Base-by-base conservation (phyloP, 2,113 vertebrate genomes). In the Neopipo cinnamomea region DNA sequence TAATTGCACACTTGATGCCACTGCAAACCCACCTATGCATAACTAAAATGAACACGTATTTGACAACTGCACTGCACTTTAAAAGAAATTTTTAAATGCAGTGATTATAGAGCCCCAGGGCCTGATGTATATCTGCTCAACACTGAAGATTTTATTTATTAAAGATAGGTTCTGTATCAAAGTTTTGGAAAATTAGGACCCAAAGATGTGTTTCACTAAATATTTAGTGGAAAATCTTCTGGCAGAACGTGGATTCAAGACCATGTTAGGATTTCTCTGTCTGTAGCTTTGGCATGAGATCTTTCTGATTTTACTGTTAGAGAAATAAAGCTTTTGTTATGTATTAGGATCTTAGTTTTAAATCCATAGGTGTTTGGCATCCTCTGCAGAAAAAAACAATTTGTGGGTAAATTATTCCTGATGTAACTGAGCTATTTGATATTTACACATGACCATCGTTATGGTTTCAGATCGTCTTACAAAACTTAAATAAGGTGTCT, bases 401-500 rank as follows among this genome's bases (percentile, higher is more conserved):
- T n/a, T 50, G 31, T 15, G 52, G 14, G 5, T 66, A 94, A 67
- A 47, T 61, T 53, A 33, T 72, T 85, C 11, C 76, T 72, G 55
- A 47, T 58, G 59, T 61, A 85, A 68, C 46, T 19, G 58, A 68
- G 37, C 23, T 87, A 72, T 95, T 78, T 87, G 46, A 39, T 84
- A 89, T 82, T 89, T 93, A 61, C 49, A 31, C 6, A 5, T 50
- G 66, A 81, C 88, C 19, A 82, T 82, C 58, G 42, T 86, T 91
- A 86, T n/a, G n/a, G 49, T 85, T 92, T 91, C 66, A 92, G 79
- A 71, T 91, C 73, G 70, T 91, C 83, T 94, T 76, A 62, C 80
- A 94, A 85, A 93, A 85, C 67, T 89, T 91, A 89, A 95, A 96
- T 94, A 96, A 89, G 61, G 79, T 92, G 83, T 76, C 65, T 95